phyloP scores from a whole-genome alignment of 2,797 vertebrate species.

The Sitta carolinensis region DNA sequence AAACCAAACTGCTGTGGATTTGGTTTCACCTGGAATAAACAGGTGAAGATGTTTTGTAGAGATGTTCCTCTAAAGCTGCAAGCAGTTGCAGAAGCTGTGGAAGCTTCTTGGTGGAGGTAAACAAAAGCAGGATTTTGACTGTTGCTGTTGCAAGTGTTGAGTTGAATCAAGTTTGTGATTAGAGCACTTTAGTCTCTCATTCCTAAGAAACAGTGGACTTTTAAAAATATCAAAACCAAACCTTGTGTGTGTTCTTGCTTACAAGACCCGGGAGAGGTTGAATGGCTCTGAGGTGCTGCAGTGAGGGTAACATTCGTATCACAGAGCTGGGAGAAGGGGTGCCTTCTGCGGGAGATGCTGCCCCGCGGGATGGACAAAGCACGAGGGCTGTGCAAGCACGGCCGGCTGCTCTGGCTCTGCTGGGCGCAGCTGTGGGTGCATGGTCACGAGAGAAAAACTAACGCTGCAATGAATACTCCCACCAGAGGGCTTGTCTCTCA shows the following conservation, averaged over 20 bases:
- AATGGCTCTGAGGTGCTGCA: rapidly evolving
- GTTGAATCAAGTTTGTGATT: neutral
- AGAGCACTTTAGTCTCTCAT: rapidly evolving
- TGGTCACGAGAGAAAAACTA: rapidly evolving
- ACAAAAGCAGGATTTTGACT: neutral
- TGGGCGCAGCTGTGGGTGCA: neutral
- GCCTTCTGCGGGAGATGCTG: neutral
- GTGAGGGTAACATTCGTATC: rapidly evolving
- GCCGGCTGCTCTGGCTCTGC: rapidly evolving
- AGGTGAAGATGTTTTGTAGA: neutral
- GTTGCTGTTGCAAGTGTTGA: neutral
- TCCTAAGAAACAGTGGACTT: neutral
- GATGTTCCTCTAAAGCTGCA: neutral
- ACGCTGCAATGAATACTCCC: neutral
- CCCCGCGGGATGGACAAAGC: rapidly evolving
- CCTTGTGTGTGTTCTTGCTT: neutral
- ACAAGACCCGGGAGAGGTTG: neutral
- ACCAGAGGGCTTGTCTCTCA: neutral
- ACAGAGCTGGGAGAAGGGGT: neutral
- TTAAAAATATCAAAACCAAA: neutral
- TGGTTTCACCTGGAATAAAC: neutral
- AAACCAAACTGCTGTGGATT: neutral
- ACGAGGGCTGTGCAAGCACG: rapidly evolving
- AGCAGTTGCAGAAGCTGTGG: neutral
- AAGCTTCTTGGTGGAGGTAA: neutral